phyloP scores from a whole-genome alignment of 2,888 invertebrate species.

The Drosophila ustulata region DNA sequence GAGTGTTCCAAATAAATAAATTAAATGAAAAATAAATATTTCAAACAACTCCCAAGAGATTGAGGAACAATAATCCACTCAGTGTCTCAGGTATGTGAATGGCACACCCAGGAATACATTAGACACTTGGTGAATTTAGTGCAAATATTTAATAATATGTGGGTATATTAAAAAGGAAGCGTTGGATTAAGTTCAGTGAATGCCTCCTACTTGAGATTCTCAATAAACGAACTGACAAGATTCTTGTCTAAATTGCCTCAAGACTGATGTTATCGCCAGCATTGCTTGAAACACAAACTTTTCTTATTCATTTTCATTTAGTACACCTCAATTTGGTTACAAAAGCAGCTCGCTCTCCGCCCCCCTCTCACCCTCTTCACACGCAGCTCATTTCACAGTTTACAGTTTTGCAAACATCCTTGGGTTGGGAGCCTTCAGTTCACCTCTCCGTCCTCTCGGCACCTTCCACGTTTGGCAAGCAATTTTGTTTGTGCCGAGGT shows the following conservation, averaged over 20 bases:
- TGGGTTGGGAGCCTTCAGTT: background rate
- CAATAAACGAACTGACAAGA: conserved; percentile 22
- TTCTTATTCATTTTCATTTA: conserved; percentile 32
- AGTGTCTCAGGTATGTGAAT: background rate
- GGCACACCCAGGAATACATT: background rate
- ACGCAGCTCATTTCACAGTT: conserved; percentile 63
- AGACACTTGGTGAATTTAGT: background rate
- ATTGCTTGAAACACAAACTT: conserved; percentile 8
- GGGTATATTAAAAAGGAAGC: background rate
- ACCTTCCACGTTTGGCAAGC: conserved; percentile 1
- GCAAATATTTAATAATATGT: background rate
- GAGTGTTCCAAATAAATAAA: too few species aligned
- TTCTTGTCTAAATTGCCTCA: conserved; percentile 5
- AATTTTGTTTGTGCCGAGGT: conserved; percentile 10
- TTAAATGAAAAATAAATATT: too few species aligned
- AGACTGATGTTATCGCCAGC: conserved; percentile 1
- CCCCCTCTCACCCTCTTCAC: background rate
- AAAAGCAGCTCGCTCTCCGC: background rate
- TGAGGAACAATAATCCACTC: background rate
- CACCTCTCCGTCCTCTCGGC: background rate
- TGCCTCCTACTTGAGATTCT: background rate
- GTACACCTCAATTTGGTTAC: conserved; percentile 23
- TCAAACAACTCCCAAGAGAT: too few species aligned
- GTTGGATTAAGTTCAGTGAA: background rate
- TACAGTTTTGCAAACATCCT: conserved; percentile 55